Conservation (phyloP, 2,888 invertebrate species). For the Alviniconcha strummeri region DNA sequence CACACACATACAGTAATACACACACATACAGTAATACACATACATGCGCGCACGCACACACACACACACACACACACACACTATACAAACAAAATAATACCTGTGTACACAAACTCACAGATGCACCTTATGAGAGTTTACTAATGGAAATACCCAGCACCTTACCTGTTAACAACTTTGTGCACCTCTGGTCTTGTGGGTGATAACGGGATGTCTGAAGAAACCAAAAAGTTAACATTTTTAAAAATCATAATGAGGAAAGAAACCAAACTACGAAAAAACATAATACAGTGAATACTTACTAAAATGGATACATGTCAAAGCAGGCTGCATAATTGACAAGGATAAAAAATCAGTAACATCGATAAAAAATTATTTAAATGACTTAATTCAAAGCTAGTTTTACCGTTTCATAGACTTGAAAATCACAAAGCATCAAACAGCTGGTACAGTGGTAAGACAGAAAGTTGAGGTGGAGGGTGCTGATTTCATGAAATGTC, state of each 20-base stretch:
- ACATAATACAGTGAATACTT: background rate
- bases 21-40: background rate
- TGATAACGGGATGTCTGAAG: constrained; percentile 33
- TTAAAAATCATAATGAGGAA: background rate
- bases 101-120: too few relatives aligned
- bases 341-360: too few relatives aligned
- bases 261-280: background rate
- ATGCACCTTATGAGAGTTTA: too few relatives aligned
- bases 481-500: too few relatives aligned
- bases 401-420: too few relatives aligned
- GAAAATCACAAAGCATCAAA: too few relatives aligned
- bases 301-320: background rate
- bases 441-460: too few relatives aligned
- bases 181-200: constrained; percentile 58
- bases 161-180: constrained; percentile 64
- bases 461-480: too few relatives aligned
- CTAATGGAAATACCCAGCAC: background rate
- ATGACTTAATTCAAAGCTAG: too few relatives aligned
- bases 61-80: background rate
- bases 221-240: background rate
- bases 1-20: background rate
- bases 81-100: too few relatives aligned
- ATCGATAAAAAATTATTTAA: too few relatives aligned
- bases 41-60: background rate
- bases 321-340: too few relatives aligned